A percentile compares a stretch with the other conserved stretches of the same genome.
phyloP scores from a whole-genome alignment of 2,888 invertebrate species.

The Dioctria rufipes region DNA sequence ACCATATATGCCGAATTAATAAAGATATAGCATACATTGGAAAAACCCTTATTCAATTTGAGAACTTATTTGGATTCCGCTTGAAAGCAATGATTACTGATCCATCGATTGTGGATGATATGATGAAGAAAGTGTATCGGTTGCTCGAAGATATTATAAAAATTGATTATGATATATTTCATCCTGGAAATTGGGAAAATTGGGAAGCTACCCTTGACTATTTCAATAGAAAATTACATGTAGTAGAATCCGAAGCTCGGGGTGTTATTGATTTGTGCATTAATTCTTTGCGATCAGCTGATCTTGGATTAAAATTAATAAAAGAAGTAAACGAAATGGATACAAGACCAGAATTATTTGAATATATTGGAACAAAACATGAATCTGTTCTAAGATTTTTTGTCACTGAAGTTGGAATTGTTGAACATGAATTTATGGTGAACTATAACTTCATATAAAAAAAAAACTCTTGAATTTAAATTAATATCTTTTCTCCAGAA shows the following conservation, averaged over 20 bases:
- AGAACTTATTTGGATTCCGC: slow-evolving; percentile 90
- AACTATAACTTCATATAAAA: slow-evolving; percentile 60
- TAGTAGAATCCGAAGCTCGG: slow-evolving; percentile 86
- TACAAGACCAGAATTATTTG: slow-evolving; percentile 81
- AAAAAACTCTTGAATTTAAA: neutral
- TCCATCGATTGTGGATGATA: slow-evolving; percentile 88
- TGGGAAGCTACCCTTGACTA: slow-evolving; percentile 88
- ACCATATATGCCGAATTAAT: slow-evolving; percentile 87
- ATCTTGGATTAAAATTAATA: slow-evolving; percentile 85
- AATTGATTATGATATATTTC: slow-evolving; percentile 88
- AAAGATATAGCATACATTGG: slow-evolving; percentile 85
- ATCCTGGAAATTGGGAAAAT: slow-evolving; percentile 83
- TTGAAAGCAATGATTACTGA: slow-evolving; percentile 90
- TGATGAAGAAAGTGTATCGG: slow-evolving; percentile 85
- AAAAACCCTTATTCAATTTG: slow-evolving; percentile 87
- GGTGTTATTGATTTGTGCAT: slow-evolving; percentile 90
- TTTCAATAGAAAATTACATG: slow-evolving; percentile 82
- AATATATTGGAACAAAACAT: slow-evolving; percentile 85
- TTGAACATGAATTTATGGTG: slow-evolving; percentile 82
- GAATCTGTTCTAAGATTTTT: slow-evolving; percentile 89
- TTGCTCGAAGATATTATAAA: slow-evolving; percentile 82
- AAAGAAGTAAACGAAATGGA: slow-evolving; percentile 85
- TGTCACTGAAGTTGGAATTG: slow-evolving; percentile 82
- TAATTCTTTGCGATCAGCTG: slow-evolving; percentile 83
- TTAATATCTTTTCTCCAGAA: slow-evolving; percentile 70